These are phyloP conservation scores for Panulirus ornatus DNA, from an alignment of 1,140 invertebrate genomes.

Conservation along the genomic window DNA sequence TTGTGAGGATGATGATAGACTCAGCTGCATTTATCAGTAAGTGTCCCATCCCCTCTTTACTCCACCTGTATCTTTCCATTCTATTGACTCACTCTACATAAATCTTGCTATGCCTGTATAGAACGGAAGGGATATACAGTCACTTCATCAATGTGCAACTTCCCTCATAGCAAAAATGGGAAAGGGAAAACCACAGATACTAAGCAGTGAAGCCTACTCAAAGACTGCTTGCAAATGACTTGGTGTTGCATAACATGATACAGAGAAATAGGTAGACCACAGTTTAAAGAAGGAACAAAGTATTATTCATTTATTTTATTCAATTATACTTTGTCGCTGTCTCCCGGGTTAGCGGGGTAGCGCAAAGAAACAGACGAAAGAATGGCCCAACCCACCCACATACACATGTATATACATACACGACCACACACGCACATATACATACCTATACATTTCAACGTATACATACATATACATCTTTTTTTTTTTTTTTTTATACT, in stretches of 20 bases:
- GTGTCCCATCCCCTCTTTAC: background rate
- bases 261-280: background rate
- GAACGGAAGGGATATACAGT: slow-evolving; percentile 1
- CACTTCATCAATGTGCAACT: background rate
- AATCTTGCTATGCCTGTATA: background rate
- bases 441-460: too few relatives aligned
- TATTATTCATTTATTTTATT: background rate
- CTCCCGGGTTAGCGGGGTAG: too few relatives aligned
- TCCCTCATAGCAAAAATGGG: background rate
- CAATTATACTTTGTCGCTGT: too few relatives aligned
- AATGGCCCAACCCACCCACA: too few relatives aligned
- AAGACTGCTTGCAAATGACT: background rate
- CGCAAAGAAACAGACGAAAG: too few relatives aligned
- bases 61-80: background rate
- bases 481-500: too few relatives aligned
- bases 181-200: background rate
- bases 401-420: too few relatives aligned
- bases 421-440: too few relatives aligned
- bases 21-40: slow-evolving; percentile 11
- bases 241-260: background rate
- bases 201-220: background rate
- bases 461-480: too few relatives aligned
- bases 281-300: background rate
- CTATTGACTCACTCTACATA: background rate
- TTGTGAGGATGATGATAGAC: slow-evolving; percentile 12